Base-by-base conservation (phyloP, 2,797 vertebrate species). In the Molossus alvarezi region DNA sequence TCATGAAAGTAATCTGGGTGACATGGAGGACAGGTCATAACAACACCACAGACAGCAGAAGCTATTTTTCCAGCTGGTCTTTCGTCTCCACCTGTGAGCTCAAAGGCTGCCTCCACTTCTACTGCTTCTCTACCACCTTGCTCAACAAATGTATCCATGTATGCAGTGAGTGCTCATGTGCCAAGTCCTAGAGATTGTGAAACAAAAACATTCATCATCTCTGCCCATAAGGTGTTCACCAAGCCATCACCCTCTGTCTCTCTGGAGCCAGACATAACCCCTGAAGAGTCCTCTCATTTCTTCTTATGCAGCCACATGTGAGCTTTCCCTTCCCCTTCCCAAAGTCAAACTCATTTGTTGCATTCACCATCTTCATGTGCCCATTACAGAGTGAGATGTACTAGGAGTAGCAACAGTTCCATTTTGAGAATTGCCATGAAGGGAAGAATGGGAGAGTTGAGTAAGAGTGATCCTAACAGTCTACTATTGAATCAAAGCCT, bases 201-300 rank as follows among this genome's bases (percentile, higher is more conserved):
- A 14, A 60, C 90, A 86, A 89, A 93, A 93, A 69, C 80, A 79
- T 9, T 51, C 53, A 21, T 90, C 9, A 25, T 79, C 23, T 58
- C 65, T 73, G 51, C 8, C 33, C 37, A 88, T 27, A 25, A 29
- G 9, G 7, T 80, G 9, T 67, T 91, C 81, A 37, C 18, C 21
- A 25, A 5, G 13, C 64, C 64, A 53, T 64, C 71, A 5, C 3
- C 71, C 71, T 25, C 55, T 86, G 18, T 58, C 29, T 81, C 57
- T 45, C 64, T 80, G 33, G 23, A 95, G 21, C 57, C 29, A 55
- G 8, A 17, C 37, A 33, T 58, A 33, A 57, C 37, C 58, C 73
- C 76, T 13, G 57, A 93, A 91, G 48, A 71, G 9, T 29, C 4
- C 4, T 77, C 67, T 77, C 51, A 53, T 67, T 75, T 60, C 6